A percentile compares a stretch with the other conserved stretches of the same genome.
Conservation (phyloP, 2,797 vertebrate species). For the Anolis apletophallus region DNA sequence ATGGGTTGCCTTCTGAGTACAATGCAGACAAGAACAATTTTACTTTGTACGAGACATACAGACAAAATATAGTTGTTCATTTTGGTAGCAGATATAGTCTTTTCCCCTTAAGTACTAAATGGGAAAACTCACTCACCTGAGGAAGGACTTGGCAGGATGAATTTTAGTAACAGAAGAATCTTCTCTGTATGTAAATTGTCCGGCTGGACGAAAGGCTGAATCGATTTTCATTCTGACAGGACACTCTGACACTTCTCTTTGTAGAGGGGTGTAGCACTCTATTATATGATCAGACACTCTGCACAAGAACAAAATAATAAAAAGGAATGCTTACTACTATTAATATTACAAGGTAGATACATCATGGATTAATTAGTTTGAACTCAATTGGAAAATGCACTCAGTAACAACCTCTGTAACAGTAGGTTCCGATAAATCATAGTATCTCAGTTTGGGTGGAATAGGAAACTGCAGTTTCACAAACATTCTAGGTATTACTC, state of each 20-base stretch:
- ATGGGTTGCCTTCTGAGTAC: conserved; percentile 62
- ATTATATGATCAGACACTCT: conserved; percentile 81
- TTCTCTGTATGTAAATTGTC: conserved; percentile 88
- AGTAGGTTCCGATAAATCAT: not conserved
- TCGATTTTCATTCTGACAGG: conserved; percentile 88
- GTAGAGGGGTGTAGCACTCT: conserved; percentile 89
- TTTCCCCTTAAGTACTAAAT: conserved; percentile 28
- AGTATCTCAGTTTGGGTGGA: not conserved
- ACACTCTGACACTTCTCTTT: conserved; percentile 78
- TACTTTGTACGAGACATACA: conserved; percentile 54
- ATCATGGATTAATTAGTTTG: not conserved
- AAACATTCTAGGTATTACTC: not conserved
- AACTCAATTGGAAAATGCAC: not conserved
- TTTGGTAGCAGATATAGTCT: not conserved
- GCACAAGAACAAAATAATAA: conserved; percentile 38
- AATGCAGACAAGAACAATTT: conserved; percentile 54
- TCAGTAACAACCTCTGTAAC: not conserved
- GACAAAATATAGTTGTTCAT: conserved; percentile 54
- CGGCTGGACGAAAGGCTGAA: conserved; percentile 77
- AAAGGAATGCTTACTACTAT: not conserved
- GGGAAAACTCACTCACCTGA: conserved; percentile 83
- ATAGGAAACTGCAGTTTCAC: not conserved
- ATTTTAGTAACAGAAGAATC: conserved; percentile 91
- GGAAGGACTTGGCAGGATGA: conserved; percentile 92
- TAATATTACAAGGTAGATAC: not conserved